Percentiles rank a stretch among this genome's conserved stretches.
These are phyloP conservation scores for Sanderia malayensis DNA, from an alignment of 30 jellyfish, hydroid and myxozoan species.

Conservation along the genomic window DNA sequence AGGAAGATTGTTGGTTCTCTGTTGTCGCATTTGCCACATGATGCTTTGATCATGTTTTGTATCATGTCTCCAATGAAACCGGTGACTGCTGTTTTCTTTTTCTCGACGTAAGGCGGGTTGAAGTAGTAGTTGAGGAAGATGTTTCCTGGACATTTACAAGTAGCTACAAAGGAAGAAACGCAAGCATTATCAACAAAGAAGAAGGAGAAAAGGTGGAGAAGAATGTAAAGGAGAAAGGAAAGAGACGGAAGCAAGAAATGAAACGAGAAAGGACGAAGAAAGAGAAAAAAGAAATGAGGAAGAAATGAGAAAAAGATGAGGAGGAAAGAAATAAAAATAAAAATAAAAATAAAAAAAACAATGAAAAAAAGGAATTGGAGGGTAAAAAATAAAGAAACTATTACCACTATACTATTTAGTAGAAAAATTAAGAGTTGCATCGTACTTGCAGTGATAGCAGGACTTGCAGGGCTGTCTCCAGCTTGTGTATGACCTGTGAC, in stretches of 20 bases:
- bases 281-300: neutral
- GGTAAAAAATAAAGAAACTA: no score
- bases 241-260: no score
- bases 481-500: constrained; percentile 52
- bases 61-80: constrained; percentile 56
- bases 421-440: no score
- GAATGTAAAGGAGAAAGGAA: no score
- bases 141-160: constrained; percentile 57
- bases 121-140: constrained; percentile 41
- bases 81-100: constrained; percentile 4
- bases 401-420: no score
- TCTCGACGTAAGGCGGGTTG: constrained; percentile 54
- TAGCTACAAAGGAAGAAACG: constrained; percentile 23
- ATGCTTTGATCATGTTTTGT: constrained; percentile 29
- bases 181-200: no score
- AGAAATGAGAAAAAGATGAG: no score
- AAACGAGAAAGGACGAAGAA: no score
- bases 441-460: constrained; percentile 51
- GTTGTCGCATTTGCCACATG: constrained; percentile 52
- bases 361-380: no score
- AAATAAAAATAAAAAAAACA: no score
- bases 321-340: no score
- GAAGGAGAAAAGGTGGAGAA: no score
- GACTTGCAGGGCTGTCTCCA: constrained; percentile 62
- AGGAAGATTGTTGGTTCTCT: constrained; percentile 4